Conservation (phyloP, 2,797 vertebrate genomes). For the Eulemur mongoz region DNA sequence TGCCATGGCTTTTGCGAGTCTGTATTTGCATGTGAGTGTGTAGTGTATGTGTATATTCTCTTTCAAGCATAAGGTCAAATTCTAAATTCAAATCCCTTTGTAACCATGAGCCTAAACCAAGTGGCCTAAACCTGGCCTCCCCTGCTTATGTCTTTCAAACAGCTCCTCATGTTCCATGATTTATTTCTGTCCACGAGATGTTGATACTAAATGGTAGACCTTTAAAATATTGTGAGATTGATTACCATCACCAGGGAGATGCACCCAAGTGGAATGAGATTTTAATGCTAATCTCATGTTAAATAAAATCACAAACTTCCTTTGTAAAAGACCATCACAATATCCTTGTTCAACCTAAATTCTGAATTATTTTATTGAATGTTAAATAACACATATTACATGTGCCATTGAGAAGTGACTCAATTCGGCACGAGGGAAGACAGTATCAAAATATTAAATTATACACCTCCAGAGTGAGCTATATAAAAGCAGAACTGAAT, state of each 20-base stretch:
- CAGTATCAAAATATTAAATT: neutral
- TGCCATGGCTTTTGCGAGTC: neutral
- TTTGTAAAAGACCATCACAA: neutral
- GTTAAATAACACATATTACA: neutral
- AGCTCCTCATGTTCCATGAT: neutral
- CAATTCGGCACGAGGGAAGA: neutral
- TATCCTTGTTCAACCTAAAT: neutral
- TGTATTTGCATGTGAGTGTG: neutral
- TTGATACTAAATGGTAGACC: neutral
- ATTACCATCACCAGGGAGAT: neutral
- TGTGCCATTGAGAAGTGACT: neutral
- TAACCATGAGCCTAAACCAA: neutral
- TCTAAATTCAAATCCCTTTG: neutral
- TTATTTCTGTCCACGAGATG: neutral
- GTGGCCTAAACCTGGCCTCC: neutral
- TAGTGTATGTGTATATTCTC: neutral
- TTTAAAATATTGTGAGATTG: neutral
- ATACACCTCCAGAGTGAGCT: neutral
- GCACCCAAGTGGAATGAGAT: neutral
- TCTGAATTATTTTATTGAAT: neutral
- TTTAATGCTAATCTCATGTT: neutral
- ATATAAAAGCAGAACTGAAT: neutral
- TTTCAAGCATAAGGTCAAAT: neutral
- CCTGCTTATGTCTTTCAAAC: neutral
- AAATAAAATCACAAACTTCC: neutral